Base-by-base conservation (phyloP, 2,113 vertebrate genomes). In the mouse (Mus musculus) region DNA sequence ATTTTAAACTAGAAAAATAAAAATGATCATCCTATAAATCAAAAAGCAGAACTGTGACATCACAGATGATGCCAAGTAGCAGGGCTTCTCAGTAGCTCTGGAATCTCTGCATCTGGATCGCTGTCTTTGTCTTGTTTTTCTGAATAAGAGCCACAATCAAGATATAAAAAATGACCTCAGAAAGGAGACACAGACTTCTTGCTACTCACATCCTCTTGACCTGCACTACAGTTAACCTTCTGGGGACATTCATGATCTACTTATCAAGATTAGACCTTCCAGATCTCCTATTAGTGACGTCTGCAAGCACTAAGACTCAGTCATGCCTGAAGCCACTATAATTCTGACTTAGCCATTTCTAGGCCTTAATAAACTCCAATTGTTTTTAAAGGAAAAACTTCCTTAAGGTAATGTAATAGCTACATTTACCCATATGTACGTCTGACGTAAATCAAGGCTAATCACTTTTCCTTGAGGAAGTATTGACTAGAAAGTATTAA, bases 51-150 rank as follows among this genome's bases (percentile, higher is more conserved):
- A 75, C 30, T 3, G 2, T 36, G 52, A 88, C 76, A 88, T 72
- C 11, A 33, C 52, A n/a, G n/a, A 30, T 42, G 10, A 5, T 7
- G 72, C 7, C 19, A n/a, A 20, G 16, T 3, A n/a, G 30, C 13
- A n/a, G 39, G 56, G 19, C 22, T 63, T 52, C 30, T 4, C 36
- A 36, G 11, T 73, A 36, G 7, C 7, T 39, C 24, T 30, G 42
- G 28, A 52, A 7, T 19, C 13, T 17, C 33, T 2, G 0, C 22
- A 12, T 19, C 17, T 0, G 20, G 7, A 24, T 28, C 7, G 0
- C 7, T 22, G 42, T n/a, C 3, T 17, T 36, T 85, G 69, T 33
- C 33, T 71, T 14, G 6, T 24, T 69, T 12, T 65, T 69, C 28
- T 87, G 30, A 54, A 52, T 20, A 71, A 36, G 13, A 71, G 2